Evolutionary conservation across 2,797 vertebrate species (phyloP), one percentile per base, ranked within the genome.

Genomic region (Oceanodroma leucorhoa): DNA sequence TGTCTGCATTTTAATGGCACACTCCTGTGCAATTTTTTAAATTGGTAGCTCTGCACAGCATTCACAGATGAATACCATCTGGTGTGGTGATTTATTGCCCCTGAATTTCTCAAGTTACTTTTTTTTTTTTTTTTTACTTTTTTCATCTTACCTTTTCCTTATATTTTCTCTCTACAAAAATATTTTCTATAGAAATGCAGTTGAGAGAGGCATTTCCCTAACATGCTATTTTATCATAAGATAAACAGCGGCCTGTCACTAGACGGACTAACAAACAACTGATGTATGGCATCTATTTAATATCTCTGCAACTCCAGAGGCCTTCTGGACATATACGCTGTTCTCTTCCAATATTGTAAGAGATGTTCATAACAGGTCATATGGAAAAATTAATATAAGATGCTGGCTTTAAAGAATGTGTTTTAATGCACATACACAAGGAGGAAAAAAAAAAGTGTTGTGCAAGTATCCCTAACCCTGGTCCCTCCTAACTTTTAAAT

Each of bases 1-100:
- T 17, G 29, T 29, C 83, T 76, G 62, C 85, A 73, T 96, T 93
- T 77, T 85, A 91, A 96, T 65, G 54, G 85, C 76, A 78, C 57
- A 8, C 43, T 90, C 80, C 66, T 14, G 61, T 96, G 88, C 66
- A 79, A 40, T 87, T 76, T 94, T 87, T 84, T 13, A 4, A 81
- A 82, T 46, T 76, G 94, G 72, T 94, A 77, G 93, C 78, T 93
- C 86, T 75, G 77, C 88, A 78, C 29, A 21, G 89, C 83, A 85
- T 50, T 92, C 86, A 14, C 87, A 94, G 91, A 96, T 96, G 95
- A 96, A 97, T 96, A 94, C 95, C 96, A 97, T 97, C 96, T 97
- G 96, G 46, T 94, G 57, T 36, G 40, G 86, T 96, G 96, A 97
- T 96, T 97, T 96, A 96, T 93, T 96, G 94, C 94, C 91, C 95